Conservation (phyloP, 2,113 vertebrate genomes). For the Gobiocypris rarus region DNA sequence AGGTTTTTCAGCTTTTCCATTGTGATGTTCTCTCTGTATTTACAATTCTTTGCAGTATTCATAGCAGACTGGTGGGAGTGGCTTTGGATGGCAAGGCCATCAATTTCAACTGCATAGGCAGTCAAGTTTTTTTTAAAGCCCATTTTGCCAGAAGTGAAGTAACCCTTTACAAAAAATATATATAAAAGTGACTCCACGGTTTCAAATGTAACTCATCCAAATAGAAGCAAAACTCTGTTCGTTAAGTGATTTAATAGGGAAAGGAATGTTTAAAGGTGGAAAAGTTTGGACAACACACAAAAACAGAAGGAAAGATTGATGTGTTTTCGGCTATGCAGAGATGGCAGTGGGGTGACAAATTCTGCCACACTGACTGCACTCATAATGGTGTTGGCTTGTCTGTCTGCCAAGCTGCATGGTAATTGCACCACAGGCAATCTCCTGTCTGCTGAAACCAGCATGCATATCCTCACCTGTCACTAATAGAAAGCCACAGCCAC, state of each 20-base stretch:
- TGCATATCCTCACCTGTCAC: constrained; percentile 41
- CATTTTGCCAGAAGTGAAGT: too few relatives aligned
- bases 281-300: constrained; percentile 13
- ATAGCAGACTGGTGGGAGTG: too few relatives aligned
- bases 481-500: constrained; percentile 31
- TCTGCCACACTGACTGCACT: constrained; percentile 47
- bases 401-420: constrained; percentile 49
- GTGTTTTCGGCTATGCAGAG: constrained; percentile 20
- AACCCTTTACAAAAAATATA: too few relatives aligned
- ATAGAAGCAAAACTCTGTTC: background rate
- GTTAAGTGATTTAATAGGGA: background rate
- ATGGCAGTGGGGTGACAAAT: constrained; percentile 43
- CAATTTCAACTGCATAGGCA: too few relatives aligned
- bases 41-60: too few relatives aligned
- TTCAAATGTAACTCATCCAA: background rate
- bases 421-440: constrained; percentile 55
- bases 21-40: too few relatives aligned
- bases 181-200: background rate
- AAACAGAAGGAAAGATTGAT: constrained; percentile 17
- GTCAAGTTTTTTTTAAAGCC: too few relatives aligned
- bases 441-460: constrained; percentile 43
- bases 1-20: too few relatives aligned
- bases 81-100: too few relatives aligned
- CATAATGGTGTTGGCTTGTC: constrained; percentile 48
- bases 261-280: background rate